Evolutionary conservation across 2,888 invertebrate genomes (phyloP), one percentile per base, ranked within the genome.

Genomic region (Galerucella pusilla): DNA sequence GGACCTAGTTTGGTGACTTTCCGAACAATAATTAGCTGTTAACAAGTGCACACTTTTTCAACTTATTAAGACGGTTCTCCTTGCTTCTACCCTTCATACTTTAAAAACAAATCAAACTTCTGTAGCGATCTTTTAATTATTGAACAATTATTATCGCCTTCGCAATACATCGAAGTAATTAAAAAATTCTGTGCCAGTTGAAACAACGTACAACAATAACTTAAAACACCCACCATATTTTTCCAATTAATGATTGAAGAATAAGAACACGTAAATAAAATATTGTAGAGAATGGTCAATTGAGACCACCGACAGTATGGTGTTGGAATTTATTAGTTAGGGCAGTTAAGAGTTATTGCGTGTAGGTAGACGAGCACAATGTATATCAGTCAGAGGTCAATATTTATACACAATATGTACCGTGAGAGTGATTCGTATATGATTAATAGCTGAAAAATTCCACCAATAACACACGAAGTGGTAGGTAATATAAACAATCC

Each of bases 321-420:
- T 69, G 72, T 61, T 70, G 69, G 42, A 71, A 73, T 73, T 68
- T 74, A 74, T 76, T 75, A 71, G 71, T 75, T 75, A 71, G 71
- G 57, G 75, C 75, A 75, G 75, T 76, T 76, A 73, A 70, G 64
- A 64, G 61, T 78, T 82, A 83, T 84, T 84, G 82, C 78, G 81
- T 80, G 84, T 84, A 84, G 84, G 84, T 84, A 84, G 84, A 80
- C 69, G 75, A 72, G 76, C 77, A 80, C 77, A 74, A 75, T 74
- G 82, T 83, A 82, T 82, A 83, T 82, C 83, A 81, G 84, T 84
- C 84, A 84, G 84, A 85, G 85, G 85, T 85, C 85, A 85, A 85
- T 85, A 85, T 85, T 85, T 85, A 83, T 85, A 85, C 82, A 85
- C 84, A 84, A 84, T 81, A 83, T 80, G 80, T 81, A 83, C 83